Base-by-base conservation (phyloP, 2,888 invertebrate species). In the Nycteola revayana region DNA sequence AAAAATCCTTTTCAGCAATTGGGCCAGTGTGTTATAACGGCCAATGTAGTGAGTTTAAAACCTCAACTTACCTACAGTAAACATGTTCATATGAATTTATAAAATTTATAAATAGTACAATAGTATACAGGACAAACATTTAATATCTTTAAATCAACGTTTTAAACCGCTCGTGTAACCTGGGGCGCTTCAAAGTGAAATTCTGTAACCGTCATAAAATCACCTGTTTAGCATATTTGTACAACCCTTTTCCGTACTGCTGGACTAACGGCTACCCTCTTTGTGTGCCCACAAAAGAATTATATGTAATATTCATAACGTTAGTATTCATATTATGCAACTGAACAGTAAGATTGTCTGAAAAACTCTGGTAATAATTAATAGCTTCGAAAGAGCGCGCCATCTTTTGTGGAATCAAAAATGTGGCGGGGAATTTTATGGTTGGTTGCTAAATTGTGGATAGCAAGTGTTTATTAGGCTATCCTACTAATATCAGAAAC, bases 281-380 rank as follows among this genome's bases (percentile, higher is more conserved):
- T 53, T 49, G 42, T 33, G 38, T 32, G 34, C 40, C 41, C 44
- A 61, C 60, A 71, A 70, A 69, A 66, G 63, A 65, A 69, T 57
- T 49, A 42, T 52, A 62, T 64, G 63, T 56, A 59, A 66, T 66
- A 71, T 73, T 70, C 70, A 73, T 71, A 63, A 47, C 56, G 46
- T 33, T 44, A 54, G 58, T 66, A 65, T 66, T 65, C 58, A 61
- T 59, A 49, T 33, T 56, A 60, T 66, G 61, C 60, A 54, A 45
- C 53, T 60, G 42, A 42, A 43, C 39, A 39, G 50, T 45, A 40
- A 51, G 45, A 46, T 35, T 48, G 42, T 49, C 50, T 39, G 48
- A 37, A 31, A 39, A 47, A 39, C 26, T 29, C 32, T 42, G 42
- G 42, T 48, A 48, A 54, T 50, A 42, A 53, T 43, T 49, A 42